Base-by-base conservation (phyloP, 2,888 invertebrate species). In the Chrysolina americana region DNA sequence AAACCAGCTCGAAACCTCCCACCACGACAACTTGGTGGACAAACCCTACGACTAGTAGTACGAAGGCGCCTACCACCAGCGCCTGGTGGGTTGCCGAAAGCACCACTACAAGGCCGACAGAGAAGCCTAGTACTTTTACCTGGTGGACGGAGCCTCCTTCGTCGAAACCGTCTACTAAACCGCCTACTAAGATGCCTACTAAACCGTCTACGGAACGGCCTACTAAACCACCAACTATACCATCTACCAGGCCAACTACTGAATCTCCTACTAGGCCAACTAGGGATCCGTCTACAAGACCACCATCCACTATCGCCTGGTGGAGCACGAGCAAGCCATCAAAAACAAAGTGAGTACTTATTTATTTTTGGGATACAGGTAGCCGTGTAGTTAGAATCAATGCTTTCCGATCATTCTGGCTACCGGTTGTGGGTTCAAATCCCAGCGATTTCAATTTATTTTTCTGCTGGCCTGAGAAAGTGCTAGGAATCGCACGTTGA, bases 11-110 rank as follows among this genome's bases (percentile, higher is more conserved):
- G 15, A 65, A 48, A 85, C 87, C 74, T 80, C 82, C 82, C 82
- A 89, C 84, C 79, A 88, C 75, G 79, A 84, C 85, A 0, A 79
- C 85, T 5, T 83, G 82, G 81, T 81, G 79, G 80, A 79, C 84
- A 10, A 73, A 76, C 13, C 72, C 76, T 0, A 69, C 76, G 13
- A 75, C 74, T 19, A 73, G 74, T 13, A 47, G 65, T 21, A 68
- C 53, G 9, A 75, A 48, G 68, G 69, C 69, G 23, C 69, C 73
- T 15, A 65, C 41, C n/a, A 70, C 41, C n/a, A 73, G 53, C 19
- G 28, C 65, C 71, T 82, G 83, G 82, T 68, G 77, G 21, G 72
- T 59, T 13, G 36, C 82, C 59, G 81, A 85, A 3, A 85, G 17
- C 19, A 48, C 69, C 13, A 68, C 65, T 15, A 71, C 71, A 8